Base-by-base conservation (phyloP, 2,888 invertebrate genomes). In the Rhimphoctona megacephalus region DNA sequence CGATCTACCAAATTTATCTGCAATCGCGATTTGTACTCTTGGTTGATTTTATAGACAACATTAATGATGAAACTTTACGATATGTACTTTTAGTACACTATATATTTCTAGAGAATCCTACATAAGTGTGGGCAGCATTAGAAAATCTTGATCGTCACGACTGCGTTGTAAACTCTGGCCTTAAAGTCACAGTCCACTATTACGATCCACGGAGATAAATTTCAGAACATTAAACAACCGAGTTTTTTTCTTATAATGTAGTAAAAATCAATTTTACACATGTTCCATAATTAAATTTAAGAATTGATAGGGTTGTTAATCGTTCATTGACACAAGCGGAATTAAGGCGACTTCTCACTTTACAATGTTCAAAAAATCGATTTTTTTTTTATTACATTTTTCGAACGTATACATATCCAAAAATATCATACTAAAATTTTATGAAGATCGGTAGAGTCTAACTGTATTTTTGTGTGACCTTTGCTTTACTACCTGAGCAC, bases 131-230 rank as follows among this genome's bases (percentile, higher is more conserved):
- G 64, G 52, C 66, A 46, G 69, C 36, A 57, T 74, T 33, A 66
- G 43, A 76, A 72, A 81, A 85, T 81, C 85, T 85, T 85, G 85
- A 85, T 85, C 77, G 43, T 19, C 85, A 85, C 81, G 85, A 46
- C 19, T 33, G 22, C 39, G 66, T 30, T 76, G 33, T 66, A 73
- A 81, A 72, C 54, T 73, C 39, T 30, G 66, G 78, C 76, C 81
- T 81, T 77, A 46, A 30, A 67, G 74, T 61, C 46, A 6, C 7
- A 43, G 6, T 22, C 25, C 70, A 22, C 52, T 57, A 70, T 49
- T 70, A 70, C 76, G 67, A 73, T 66, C 43, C 36, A 5, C 54
- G 36, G 61, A 39, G 61, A 30, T 43, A 67, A 17, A 64, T 61
- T 39, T 8, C 30, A 11, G 25, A n/a, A 22, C 8, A 25, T 25